These are phyloP conservation scores for Aurelia aurita DNA, from an alignment of 30 jellyfish, hydroid and myxozoan genomes.

Conservation along the genomic window DNA sequence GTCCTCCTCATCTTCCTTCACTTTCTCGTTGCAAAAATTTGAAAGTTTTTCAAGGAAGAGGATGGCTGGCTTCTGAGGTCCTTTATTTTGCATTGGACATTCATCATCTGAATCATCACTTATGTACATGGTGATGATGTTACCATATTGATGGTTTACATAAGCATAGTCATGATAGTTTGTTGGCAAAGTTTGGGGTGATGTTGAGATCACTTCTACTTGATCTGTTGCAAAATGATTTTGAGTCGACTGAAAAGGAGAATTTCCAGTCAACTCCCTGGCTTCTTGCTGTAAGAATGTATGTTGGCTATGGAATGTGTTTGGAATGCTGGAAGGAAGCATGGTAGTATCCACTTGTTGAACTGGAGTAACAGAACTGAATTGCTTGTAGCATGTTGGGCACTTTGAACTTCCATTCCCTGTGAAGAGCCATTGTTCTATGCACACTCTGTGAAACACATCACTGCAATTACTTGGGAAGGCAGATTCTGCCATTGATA, in stretches of 20 bases:
- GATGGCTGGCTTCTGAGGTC: neutral
- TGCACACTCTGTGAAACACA: slow-evolving; percentile 24
- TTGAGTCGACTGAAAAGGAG: neutral
- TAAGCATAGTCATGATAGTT: slow-evolving; percentile 5
- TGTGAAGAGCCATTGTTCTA: slow-evolving; percentile 39
- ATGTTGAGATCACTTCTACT: neutral
- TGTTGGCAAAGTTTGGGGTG: slow-evolving; percentile 1
- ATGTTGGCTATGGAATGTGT: neutral
- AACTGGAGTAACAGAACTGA: slow-evolving; percentile 5
- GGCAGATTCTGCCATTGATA: slow-evolving; percentile 9
- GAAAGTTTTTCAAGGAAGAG: neutral
- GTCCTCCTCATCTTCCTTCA: slow-evolving; percentile 10
- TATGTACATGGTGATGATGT: slow-evolving; percentile 9
- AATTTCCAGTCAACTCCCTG: neutral
- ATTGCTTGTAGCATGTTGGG: slow-evolving; percentile 4
- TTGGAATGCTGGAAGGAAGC: slow-evolving; percentile 12
- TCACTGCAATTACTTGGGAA: slow-evolving; percentile 36
- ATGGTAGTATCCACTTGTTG: neutral
- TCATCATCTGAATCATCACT: slow-evolving; percentile 27
- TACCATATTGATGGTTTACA: slow-evolving; percentile 22
- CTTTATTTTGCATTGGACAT: neutral
- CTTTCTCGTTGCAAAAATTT: neutral
- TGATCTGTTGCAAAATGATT: too few species aligned
- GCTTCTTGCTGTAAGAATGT: neutral
- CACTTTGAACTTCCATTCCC: slow-evolving; percentile 30